A percentile compares a stretch with the other conserved stretches of the same genome.
Evolutionary conservation across 2,797 vertebrate species (phyloP).

Genomic region (Hippoglossus hippoglossus): DNA sequence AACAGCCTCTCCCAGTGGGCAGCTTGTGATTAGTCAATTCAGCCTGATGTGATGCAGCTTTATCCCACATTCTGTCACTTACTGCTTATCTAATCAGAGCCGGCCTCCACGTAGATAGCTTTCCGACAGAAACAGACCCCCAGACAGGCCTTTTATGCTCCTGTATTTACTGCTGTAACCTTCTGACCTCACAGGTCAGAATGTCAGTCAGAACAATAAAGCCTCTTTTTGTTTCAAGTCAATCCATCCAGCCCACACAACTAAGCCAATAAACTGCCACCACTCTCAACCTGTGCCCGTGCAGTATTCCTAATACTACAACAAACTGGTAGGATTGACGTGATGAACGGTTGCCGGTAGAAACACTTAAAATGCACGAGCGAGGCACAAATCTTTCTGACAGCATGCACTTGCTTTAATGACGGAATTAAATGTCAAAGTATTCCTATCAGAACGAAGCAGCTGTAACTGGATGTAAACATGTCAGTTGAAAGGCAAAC

Average conservation of each 20-base stretch:
- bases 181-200: conserved; percentile 29
- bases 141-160: conserved; percentile 14
- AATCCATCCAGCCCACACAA: not conserved
- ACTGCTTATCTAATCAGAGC: conserved; percentile 38
- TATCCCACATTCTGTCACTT: conserved; percentile 10
- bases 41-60: not conserved
- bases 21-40: conserved; percentile 13
- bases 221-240: conserved; percentile 2
- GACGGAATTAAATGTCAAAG: conserved; percentile 27
- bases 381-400: conserved; percentile 33
- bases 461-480: conserved; percentile 19
- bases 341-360: conserved; percentile 20
- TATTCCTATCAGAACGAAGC: conserved; percentile 29
- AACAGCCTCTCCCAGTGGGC: not conserved
- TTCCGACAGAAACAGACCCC: not conserved
- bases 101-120: not conserved
- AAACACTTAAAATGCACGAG: conserved; percentile 2
- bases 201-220: conserved; percentile 9
- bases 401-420: conserved; percentile 32
- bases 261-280: not conserved
- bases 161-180: conserved; percentile 40
- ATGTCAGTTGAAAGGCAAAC: conserved; percentile 8
- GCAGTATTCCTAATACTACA: conserved; percentile 16
- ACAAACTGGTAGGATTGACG: not conserved
- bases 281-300: not conserved